Evolutionary conservation across 2,113 vertebrate species (phyloP).

Genomic region (Thunnus thynnus): DNA sequence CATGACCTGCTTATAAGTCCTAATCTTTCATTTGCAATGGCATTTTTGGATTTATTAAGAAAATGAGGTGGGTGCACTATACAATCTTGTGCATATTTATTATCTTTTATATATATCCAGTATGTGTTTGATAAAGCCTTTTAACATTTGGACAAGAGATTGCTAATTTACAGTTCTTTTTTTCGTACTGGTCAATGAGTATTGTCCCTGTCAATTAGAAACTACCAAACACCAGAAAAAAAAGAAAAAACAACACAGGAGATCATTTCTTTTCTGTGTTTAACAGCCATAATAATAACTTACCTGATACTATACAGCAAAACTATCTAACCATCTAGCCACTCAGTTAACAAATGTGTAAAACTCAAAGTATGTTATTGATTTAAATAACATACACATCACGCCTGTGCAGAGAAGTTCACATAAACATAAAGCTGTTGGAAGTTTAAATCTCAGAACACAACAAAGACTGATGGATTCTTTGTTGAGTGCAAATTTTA

Average conservation of each 20-base stretch:
- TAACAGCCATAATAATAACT: background rate
- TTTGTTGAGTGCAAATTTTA: background rate
- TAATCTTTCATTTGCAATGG: background rate
- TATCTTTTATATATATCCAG: background rate
- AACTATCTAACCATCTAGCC: background rate
- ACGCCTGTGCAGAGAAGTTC: background rate
- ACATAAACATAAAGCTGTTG: background rate
- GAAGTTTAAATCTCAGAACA: too few species aligned
- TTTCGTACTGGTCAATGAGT: background rate
- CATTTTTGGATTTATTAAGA: too few species aligned
- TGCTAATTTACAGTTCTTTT: too few species aligned
- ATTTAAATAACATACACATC: too few species aligned
- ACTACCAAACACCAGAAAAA: background rate
- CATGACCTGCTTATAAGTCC: background rate
- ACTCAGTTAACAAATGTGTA: background rate
- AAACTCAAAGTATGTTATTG: too few species aligned
- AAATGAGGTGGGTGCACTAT: background rate
- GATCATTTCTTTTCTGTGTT: background rate
- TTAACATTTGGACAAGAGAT: too few species aligned
- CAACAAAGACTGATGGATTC: background rate
- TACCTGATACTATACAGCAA: background rate
- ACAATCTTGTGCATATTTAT: background rate
- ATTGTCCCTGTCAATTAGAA: background rate
- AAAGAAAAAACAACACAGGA: background rate
- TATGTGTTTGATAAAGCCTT: too few species aligned